phyloP scores from a whole-genome alignment of 2,113 vertebrate genomes.

The Pseudorhombus dupliciocellatus region DNA sequence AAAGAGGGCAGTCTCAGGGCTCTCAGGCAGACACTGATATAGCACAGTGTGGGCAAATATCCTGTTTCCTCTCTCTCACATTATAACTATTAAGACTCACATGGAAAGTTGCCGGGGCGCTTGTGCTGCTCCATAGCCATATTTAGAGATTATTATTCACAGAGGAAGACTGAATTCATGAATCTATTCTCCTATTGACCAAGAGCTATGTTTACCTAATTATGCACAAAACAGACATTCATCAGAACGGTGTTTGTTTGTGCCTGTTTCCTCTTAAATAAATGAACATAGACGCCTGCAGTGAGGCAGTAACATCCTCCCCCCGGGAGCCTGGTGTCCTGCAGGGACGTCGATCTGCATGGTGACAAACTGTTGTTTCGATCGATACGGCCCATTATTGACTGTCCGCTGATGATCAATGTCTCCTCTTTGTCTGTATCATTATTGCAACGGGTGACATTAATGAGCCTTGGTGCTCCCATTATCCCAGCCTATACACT shows the following conservation, averaged over 20 bases:
- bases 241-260: constrained; percentile 72
- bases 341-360: constrained; percentile 37
- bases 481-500: constrained; percentile 40
- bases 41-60: not conserved
- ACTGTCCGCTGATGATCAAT: constrained; percentile 72
- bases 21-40: not conserved
- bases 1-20: not conserved
- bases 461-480: constrained; percentile 61
- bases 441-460: constrained; percentile 55
- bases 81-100: constrained; percentile 21
- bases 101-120: constrained; percentile 16
- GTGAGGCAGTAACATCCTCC: constrained; percentile 51
- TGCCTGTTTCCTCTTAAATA: constrained; percentile 59
- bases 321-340: constrained; percentile 39
- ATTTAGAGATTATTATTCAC: constrained; percentile 63
- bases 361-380: constrained; percentile 66
- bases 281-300: constrained; percentile 57
- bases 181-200: constrained; percentile 68
- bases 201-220: constrained; percentile 72
- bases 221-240: constrained; percentile 72
- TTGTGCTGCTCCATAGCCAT: constrained; percentile 30
- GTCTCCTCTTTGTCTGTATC: constrained; percentile 61
- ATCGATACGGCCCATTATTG: constrained; percentile 71
- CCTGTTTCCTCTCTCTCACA: constrained; percentile 7
- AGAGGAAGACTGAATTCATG: constrained; percentile 70